Evolutionary conservation across 2,797 vertebrate species (phyloP).

Genomic region (Microcaecilia unicolor): DNA sequence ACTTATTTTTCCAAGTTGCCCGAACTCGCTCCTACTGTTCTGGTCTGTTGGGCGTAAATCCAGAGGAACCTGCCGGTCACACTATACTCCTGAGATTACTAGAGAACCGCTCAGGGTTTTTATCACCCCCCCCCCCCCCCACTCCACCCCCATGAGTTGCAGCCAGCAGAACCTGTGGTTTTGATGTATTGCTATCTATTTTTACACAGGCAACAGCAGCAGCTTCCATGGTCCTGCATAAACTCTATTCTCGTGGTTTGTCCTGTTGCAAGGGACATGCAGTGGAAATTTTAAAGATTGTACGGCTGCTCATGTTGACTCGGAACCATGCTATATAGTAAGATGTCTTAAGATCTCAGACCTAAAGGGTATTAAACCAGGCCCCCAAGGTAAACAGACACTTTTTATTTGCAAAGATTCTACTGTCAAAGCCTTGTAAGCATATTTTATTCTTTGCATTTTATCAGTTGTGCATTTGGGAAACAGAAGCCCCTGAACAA

Average conservation of each 20-base stretch:
- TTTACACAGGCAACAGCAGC: conserved; percentile 58
- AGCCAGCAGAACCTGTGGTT: conserved; percentile 59
- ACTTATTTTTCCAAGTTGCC: conserved; percentile 45
- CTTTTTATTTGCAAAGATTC: conserved; percentile 32
- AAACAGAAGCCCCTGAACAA: conserved; percentile 6
- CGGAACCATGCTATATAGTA: conserved; percentile 22
- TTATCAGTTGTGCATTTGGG: conserved; percentile 31
- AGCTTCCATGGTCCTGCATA: conserved; percentile 50
- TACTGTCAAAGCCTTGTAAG: conserved; percentile 32
- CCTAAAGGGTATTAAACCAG: conserved; percentile 12
- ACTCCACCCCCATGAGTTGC: conserved; percentile 50
- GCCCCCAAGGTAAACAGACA: conserved; percentile 11
- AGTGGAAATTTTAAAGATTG: conserved; percentile 49
- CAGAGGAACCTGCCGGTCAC: conserved; percentile 16
- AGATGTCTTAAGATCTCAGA: conserved; percentile 10
- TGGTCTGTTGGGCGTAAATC: conserved; percentile 34
- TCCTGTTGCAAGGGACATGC: conserved; percentile 45
- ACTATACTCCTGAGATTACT: conserved; percentile 47
- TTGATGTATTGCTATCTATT: conserved; percentile 68
- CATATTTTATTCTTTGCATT: conserved; percentile 9
- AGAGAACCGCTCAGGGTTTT: conserved; percentile 31
- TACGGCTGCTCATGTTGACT: conserved; percentile 9
- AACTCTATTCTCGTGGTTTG: conserved; percentile 47
- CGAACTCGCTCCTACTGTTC: conserved; percentile 44
- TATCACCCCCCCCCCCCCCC: conserved; percentile 3